Base-by-base conservation (phyloP, 2,888 invertebrate genomes). In the Sphinx pinastri region DNA sequence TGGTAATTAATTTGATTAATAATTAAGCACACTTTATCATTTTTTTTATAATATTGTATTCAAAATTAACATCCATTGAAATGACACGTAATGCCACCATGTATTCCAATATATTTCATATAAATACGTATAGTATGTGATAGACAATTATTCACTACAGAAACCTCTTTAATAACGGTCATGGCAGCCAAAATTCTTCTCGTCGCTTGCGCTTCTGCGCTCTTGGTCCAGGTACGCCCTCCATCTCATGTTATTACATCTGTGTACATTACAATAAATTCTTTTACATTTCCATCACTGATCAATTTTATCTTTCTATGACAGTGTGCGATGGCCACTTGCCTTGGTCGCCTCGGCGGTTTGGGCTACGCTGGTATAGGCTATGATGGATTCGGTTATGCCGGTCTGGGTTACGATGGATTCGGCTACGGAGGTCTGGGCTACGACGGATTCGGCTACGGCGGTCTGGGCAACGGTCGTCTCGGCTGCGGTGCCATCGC, bases 381-480 rank as follows among this genome's bases (percentile, higher is more conserved):
- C 31, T 83, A 82, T 74, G 82, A 82, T 45, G 81, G 81, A 51
- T 59, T 68, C 16, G 80, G 82, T 3, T 52, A 52, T n/a, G 52
- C 13, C 14, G 68, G 68, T 19, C 19, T 58, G n/a, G 68, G 68
- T 1, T 47, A 58, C n/a, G 25, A 19, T 16, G 60, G 68, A 11
- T 4, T 59, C 14, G 60, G 59, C 31, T 60, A 38, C 16, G 67
- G 31, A 19, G 57, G 70, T 54, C 19, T 71, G 5, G 72, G 69
- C 19, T 69, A 47, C 59, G 67, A 45, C 16, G 51, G 60, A 25
- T 54, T 52, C 19, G 69, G 68, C 12, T 68, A 58, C 10, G 49
- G 57, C 16, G 52, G 52, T 52, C 67, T 59, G 3, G 70, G 58
- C 19, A 60, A 47, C 60, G 70, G 60, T 54, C 25, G 25, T 25